Evolutionary conservation across 2,888 invertebrate genomes (phyloP).

Genomic region (Nebria salina): DNA sequence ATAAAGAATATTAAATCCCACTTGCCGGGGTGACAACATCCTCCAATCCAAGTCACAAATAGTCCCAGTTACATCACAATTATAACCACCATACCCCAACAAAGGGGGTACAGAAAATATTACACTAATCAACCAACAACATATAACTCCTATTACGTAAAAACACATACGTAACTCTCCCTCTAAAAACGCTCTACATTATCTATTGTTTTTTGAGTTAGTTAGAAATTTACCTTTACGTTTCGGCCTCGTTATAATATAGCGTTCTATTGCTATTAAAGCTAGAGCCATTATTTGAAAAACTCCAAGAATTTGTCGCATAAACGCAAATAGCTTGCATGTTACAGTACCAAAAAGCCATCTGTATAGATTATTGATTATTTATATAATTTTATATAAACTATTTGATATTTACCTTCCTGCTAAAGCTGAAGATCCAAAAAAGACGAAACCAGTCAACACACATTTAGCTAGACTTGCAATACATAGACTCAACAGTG

Average conservation of each 20-base stretch:
- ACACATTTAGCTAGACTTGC: constrained; percentile 66
- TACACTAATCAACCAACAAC: constrained; percentile 23
- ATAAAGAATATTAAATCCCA: constrained; percentile 64
- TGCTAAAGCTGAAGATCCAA: constrained; percentile 66
- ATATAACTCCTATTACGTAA: constrained; percentile 15
- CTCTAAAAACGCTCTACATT: not conserved
- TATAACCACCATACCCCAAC: constrained; percentile 55
- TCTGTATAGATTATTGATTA: constrained; percentile 59
- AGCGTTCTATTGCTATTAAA: constrained; percentile 65
- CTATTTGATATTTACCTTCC: constrained; percentile 60
- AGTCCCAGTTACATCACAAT: constrained; percentile 66
- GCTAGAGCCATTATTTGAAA: constrained; percentile 66
- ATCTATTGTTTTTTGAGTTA: constrained; percentile 28
- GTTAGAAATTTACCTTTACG: constrained; percentile 60
- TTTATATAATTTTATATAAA: too few relatives aligned
- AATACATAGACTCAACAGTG: constrained; percentile 67
- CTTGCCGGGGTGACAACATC: constrained; percentile 61
- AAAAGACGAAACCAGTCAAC: constrained; percentile 66
- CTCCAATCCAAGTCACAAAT: constrained; percentile 66
- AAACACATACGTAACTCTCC: constrained; percentile 28
- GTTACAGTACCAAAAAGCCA: constrained; percentile 67
- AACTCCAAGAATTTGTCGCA: constrained; percentile 67
- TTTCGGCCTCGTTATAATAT: constrained; percentile 63
- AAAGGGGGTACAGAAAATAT: constrained; percentile 38
- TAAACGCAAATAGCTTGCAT: constrained; percentile 67